Conservation (phyloP, 2,113 vertebrate genomes). For the Pimephales promelas region DNA sequence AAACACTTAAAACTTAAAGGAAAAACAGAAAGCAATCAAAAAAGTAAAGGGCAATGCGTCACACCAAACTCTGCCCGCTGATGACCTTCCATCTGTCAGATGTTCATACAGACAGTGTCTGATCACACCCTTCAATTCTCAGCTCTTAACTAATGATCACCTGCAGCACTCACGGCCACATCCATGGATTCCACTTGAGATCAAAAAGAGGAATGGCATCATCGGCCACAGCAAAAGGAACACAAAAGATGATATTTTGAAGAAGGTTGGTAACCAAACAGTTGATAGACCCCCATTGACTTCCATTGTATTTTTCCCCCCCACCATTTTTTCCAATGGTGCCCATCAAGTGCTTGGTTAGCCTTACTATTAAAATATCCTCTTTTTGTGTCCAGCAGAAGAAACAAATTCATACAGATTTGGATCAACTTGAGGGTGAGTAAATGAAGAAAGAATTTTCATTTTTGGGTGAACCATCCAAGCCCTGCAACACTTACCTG, state of each 20-base stretch:
- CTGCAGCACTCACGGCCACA: background rate
- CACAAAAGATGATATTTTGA: too few relatives aligned
- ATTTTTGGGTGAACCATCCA: too few relatives aligned
- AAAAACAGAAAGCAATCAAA: background rate
- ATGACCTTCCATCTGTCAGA: conserved; percentile 7
- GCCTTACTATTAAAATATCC: too few relatives aligned
- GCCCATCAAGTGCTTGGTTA: too few relatives aligned
- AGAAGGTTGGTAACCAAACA: too few relatives aligned
- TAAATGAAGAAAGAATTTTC: too few relatives aligned
- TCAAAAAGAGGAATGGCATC: background rate
- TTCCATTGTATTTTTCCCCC: too few relatives aligned
- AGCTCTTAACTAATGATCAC: conserved; percentile 17
- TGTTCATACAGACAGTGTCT: background rate
- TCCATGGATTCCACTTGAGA: background rate
- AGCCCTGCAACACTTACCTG: background rate
- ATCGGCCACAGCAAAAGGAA: background rate
- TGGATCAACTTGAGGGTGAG: too few relatives aligned
- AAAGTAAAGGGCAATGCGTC: conserved; percentile 11
- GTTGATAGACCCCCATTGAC: too few relatives aligned
- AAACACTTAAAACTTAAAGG: conserved; percentile 34
- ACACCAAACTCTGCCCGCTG: conserved; percentile 1
- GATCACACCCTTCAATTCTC: background rate
- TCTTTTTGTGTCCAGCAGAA: too few relatives aligned
- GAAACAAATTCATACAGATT: too few relatives aligned
- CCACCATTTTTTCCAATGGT: too few relatives aligned